A percentile compares a stretch with the other conserved stretches of the same genome.
These are phyloP conservation scores for Pagrus major DNA, from an alignment of 2,113 vertebrate genomes.

Conservation along the genomic window DNA sequence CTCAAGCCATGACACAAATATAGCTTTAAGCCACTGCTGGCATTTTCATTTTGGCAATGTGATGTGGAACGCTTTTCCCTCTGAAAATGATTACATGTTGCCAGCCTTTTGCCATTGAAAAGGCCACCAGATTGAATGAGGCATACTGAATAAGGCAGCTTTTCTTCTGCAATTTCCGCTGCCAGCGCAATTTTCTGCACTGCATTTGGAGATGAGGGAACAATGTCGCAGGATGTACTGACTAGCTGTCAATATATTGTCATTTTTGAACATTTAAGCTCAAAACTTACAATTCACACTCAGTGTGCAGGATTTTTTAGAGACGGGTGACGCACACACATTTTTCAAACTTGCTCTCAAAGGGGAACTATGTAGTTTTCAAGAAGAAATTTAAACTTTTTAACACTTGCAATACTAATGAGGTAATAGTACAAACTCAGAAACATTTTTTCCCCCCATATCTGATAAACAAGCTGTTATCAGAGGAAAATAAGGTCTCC, in stretches of 20 bases:
- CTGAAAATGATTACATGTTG: slow-evolving; percentile 74
- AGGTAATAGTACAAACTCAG: too few species aligned
- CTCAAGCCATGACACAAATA: slow-evolving; percentile 74
- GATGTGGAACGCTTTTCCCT: slow-evolving; percentile 64
- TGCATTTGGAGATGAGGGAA: slow-evolving; percentile 20
- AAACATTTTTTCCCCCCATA: too few species aligned
- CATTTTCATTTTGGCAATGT: slow-evolving; percentile 76
- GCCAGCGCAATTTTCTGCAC: slow-evolving; percentile 52
- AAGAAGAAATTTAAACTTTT: too few species aligned
- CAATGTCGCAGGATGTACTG: slow-evolving; percentile 19
- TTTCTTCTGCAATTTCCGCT: slow-evolving; percentile 68
- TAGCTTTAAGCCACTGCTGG: slow-evolving; percentile 77
- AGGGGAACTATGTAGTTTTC: too few species aligned
- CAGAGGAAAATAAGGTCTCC: too few species aligned
- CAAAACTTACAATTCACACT: slow-evolving; percentile 14
- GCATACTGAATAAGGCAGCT: slow-evolving; percentile 58
- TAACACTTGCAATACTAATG: too few species aligned
- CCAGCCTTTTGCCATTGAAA: slow-evolving; percentile 71
- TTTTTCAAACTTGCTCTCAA: background rate
- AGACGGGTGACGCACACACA: background rate
- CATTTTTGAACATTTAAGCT: slow-evolving; percentile 32
- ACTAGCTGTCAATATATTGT: slow-evolving; percentile 36
- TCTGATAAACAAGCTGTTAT: too few species aligned
- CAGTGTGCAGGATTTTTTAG: background rate
- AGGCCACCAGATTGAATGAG: slow-evolving; percentile 77